These are phyloP conservation scores for Bettongia penicillata DNA, from an alignment of 2,113 vertebrate genomes.

Conservation along the genomic window DNA sequence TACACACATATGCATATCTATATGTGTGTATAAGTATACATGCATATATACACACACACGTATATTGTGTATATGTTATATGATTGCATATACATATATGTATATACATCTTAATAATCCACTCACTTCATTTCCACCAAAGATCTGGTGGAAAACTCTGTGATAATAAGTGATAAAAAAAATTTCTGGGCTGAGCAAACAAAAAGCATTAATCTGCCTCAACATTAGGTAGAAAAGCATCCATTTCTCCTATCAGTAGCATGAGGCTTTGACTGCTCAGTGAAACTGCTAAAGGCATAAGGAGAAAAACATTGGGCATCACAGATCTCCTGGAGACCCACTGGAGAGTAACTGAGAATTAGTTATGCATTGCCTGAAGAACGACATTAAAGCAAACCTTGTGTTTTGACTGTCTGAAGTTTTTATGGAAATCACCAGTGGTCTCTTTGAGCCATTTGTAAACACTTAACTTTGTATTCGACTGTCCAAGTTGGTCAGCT, in stretches of 20 bases:
- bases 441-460: conserved; percentile 2
- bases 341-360: not conserved
- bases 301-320: not conserved
- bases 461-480: conserved; percentile 15
- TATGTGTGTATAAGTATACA: not conserved
- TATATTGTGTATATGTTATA: not conserved
- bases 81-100: not conserved
- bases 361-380: accelerated
- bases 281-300: not conserved
- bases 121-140: not conserved
- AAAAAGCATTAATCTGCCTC: not conserved
- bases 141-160: not conserved
- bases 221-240: conserved; percentile 8
- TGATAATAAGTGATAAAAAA: not conserved
- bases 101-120: not conserved
- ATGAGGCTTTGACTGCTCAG: not conserved
- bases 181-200: not conserved
- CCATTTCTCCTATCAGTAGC: not conserved
- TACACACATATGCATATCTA: no score
- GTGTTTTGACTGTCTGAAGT: not conserved
- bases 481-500: conserved; percentile 1
- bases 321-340: not conserved
- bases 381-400: not conserved
- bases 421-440: not conserved
- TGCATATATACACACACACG: not conserved